These are phyloP conservation scores for Ciconia maguari DNA, from an alignment of 2,113 vertebrate species.

Conservation along the genomic window DNA sequence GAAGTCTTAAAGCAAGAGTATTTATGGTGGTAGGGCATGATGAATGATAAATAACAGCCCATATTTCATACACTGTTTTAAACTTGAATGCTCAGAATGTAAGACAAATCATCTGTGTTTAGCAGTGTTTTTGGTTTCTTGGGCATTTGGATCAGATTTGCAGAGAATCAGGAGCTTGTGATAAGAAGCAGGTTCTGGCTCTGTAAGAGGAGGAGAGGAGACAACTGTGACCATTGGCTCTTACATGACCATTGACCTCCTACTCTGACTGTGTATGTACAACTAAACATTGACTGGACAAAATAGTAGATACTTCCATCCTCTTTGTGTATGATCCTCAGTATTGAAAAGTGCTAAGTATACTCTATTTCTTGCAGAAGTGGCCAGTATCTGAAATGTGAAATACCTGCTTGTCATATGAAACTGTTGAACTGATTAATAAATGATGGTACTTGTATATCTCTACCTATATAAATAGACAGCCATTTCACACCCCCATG, in stretches of 20 bases:
- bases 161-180: neutral
- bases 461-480: neutral
- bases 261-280: neutral
- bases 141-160: neutral
- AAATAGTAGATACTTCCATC: neutral
- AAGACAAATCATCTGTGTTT: neutral
- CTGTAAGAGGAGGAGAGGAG: neutral
- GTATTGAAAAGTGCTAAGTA: neutral
- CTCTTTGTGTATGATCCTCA: neutral
- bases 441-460: neutral
- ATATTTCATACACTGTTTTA: neutral
- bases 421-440: neutral
- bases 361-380: neutral
- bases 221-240: neutral
- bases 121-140: neutral
- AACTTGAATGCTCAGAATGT: neutral
- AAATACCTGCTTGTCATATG: neutral
- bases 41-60: neutral
- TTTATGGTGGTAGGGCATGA: neutral
- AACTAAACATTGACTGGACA: neutral
- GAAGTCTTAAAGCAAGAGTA: neutral
- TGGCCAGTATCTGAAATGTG: neutral
- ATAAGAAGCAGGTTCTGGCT: neutral
- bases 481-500: neutral
- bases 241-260: neutral